These are phyloP conservation scores for Sylvietta virens DNA, from an alignment of 2,113 vertebrate species.

Conservation along the genomic window DNA sequence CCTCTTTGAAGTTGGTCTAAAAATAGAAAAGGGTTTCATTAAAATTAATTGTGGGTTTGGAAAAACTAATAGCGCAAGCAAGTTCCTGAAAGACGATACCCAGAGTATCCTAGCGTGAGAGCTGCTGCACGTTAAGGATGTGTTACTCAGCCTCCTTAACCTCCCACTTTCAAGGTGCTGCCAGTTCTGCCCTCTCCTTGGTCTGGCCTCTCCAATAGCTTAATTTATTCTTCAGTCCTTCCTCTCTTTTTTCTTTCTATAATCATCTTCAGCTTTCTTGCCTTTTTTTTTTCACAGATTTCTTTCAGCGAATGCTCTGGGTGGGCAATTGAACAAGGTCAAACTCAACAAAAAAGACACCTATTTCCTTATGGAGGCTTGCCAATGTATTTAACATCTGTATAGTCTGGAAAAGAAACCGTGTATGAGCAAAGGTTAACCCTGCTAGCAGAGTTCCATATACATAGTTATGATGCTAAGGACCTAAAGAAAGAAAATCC, in stretches of 20 bases:
- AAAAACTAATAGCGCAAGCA: not conserved
- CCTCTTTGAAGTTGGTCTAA: constrained; percentile 26
- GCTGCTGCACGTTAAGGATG: not conserved
- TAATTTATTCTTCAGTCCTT: not conserved
- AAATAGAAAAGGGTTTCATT: constrained; percentile 39
- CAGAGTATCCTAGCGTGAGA: not conserved
- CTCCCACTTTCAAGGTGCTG: not conserved
- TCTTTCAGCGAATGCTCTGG: not conserved
- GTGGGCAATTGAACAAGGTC: not conserved
- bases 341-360: not conserved
- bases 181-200: not conserved
- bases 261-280: not conserved
- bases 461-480: not conserved
- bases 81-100: constrained; percentile 7
- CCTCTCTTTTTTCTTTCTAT: not conserved
- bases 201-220: not conserved
- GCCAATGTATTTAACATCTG: not conserved
- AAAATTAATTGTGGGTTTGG: constrained; percentile 41
- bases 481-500: not conserved
- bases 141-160: not conserved
- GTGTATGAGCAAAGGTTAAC: not conserved
- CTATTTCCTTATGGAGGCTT: not conserved
- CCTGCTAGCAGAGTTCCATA: not conserved
- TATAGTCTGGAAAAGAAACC: not conserved
- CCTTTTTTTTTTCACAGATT: not conserved